Percentiles rank a stretch among this genome's conserved stretches.
These are phyloP conservation scores for Gordius sp. DNA, from an alignment of 2,888 invertebrate genomes.

Conservation along the genomic window DNA sequence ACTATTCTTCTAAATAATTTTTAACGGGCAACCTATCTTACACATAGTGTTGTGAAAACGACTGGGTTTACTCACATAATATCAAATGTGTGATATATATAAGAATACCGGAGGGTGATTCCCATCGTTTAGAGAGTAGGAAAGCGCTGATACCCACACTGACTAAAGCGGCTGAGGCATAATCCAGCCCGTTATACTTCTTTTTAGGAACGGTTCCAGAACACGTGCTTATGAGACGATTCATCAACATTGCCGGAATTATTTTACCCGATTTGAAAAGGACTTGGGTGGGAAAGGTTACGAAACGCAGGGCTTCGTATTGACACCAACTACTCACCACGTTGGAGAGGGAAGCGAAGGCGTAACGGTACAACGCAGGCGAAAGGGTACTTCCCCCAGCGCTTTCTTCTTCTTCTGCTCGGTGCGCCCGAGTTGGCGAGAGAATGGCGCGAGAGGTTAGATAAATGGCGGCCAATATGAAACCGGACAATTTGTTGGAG, in stretches of 20 bases:
- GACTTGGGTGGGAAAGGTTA: slow-evolving; percentile 75
- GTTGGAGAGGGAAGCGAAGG: slow-evolving; percentile 79
- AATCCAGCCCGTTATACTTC: slow-evolving; percentile 43
- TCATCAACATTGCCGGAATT: slow-evolving; percentile 93
- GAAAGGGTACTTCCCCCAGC: not conserved
- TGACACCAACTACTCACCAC: slow-evolving; percentile 98
- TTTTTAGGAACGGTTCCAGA: too few relatives aligned
- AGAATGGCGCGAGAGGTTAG: slow-evolving; percentile 26
- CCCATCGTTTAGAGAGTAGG: slow-evolving; percentile 40
- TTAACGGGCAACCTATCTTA: too few relatives aligned
- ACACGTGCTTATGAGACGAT: slow-evolving; percentile 57
- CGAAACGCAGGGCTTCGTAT: slow-evolving; percentile 90
- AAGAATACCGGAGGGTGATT: too few relatives aligned
- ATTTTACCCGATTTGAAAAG: slow-evolving; percentile 83
- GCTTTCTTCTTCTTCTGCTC: not conserved
- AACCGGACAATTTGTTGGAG: slow-evolving; percentile 64
- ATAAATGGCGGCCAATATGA: slow-evolving; percentile 42
- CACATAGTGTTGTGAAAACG: too few relatives aligned
- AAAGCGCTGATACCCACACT: slow-evolving; percentile 76
- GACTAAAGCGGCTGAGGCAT: slow-evolving; percentile 58
- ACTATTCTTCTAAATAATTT: too few relatives aligned
- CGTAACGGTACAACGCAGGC: slow-evolving; percentile 72
- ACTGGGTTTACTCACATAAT: too few relatives aligned
- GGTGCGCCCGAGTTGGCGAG: too few relatives aligned
- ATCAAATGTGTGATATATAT: too few relatives aligned